These are phyloP conservation scores for Bucorvus abyssinicus DNA, from an alignment of 2,797 vertebrate genomes.

Conservation along the genomic window DNA sequence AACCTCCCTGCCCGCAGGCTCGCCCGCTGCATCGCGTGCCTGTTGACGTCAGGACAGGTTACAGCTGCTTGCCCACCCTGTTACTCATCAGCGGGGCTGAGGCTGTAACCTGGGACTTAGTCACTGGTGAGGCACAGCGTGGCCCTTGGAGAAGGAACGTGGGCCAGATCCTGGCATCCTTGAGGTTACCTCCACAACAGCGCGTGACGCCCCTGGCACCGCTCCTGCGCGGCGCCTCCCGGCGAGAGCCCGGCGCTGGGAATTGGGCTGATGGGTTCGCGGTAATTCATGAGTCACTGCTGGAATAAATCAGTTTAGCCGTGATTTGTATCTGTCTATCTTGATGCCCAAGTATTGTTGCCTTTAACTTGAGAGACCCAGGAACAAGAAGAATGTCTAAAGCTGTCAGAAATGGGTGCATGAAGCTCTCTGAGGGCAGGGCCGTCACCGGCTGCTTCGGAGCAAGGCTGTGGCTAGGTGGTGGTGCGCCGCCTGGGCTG, in stretches of 20 bases:
- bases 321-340: not conserved
- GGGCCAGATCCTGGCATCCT: not conserved
- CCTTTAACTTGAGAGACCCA: not conserved
- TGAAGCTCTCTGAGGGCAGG: not conserved
- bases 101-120: not conserved
- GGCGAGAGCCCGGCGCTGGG: rapidly evolving
- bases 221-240: not conserved
- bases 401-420: not conserved
- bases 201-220: not conserved
- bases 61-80: not conserved
- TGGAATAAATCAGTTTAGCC: not conserved
- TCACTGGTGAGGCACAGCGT: slow-evolving; percentile 31
- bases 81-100: slow-evolving; percentile 47
- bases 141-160: not conserved
- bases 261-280: not conserved
- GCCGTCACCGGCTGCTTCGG: rapidly evolving
- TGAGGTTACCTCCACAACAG: not conserved
- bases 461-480: rapidly evolving
- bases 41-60: not conserved
- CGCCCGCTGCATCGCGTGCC: not conserved
- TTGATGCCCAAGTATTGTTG: not conserved
- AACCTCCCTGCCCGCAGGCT: not conserved
- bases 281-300: not conserved
- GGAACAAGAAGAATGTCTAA: not conserved
- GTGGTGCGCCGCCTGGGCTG: rapidly evolving